phyloP scores from a whole-genome alignment of 2,888 invertebrate genomes.

The Lycia hirtaria region DNA sequence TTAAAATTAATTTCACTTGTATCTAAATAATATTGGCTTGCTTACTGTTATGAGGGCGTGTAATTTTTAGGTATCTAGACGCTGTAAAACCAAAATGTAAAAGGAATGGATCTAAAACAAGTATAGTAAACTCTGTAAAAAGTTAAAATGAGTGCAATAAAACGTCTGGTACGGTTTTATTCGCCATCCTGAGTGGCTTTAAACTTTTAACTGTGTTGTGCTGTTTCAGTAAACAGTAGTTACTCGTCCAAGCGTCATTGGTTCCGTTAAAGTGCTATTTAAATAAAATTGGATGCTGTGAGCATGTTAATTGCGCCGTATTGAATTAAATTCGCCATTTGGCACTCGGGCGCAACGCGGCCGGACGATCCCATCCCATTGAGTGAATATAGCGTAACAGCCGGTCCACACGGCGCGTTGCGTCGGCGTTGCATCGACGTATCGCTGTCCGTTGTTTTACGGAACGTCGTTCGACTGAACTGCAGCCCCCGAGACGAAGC shows the following conservation, averaged over 20 bases:
- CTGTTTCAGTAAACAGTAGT: conserved; percentile 23
- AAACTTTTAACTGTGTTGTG: conserved; percentile 18
- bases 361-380: conserved; percentile 28
- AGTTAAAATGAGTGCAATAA: conserved; percentile 20
- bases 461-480: too few relatives aligned
- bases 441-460: too few relatives aligned
- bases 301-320: conserved; percentile 52
- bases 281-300: conserved; percentile 40
- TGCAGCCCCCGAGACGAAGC: too few relatives aligned
- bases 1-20: too few relatives aligned
- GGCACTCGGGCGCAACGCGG: conserved; percentile 46
- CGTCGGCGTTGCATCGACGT: too few relatives aligned
- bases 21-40: too few relatives aligned
- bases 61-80: too few relatives aligned
- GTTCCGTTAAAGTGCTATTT: conserved; percentile 21
- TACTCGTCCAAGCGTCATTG: conserved; percentile 15
- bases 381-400: conserved; percentile 20
- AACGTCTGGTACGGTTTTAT: conserved; percentile 19
- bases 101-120: conserved; percentile 7
- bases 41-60: too few relatives aligned
- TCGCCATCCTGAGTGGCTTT: conserved; percentile 15
- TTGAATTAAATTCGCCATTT: conserved; percentile 56
- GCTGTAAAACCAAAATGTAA: background rate
- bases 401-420: too few relatives aligned
- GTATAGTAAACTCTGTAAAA: conserved; percentile 8